phyloP scores from a whole-genome alignment of 2,888 invertebrate genomes.

The Perdita meconis region DNA sequence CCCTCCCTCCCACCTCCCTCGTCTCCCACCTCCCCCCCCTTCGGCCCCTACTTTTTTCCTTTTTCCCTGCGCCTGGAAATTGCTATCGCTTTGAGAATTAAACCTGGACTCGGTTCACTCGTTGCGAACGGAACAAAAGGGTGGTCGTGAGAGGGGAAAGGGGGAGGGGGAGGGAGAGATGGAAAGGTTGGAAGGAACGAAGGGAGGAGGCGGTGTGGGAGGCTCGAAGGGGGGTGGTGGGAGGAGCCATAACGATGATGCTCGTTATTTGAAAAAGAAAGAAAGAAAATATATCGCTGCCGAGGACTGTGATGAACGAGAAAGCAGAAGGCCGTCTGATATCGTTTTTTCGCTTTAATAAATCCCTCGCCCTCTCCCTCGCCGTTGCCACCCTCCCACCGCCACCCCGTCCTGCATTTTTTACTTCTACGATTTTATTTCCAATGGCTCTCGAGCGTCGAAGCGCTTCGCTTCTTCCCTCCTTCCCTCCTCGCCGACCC shows the following conservation, averaged over 20 bases:
- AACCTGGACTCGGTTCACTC: slow-evolving; percentile 69
- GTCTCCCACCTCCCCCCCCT: slow-evolving; percentile 1
- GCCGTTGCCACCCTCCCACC: not conserved
- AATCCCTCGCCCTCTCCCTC: slow-evolving; percentile 48
- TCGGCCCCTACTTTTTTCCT: slow-evolving; percentile 37
- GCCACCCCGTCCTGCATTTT: slow-evolving; percentile 29
- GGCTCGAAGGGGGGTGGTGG: slow-evolving; percentile 16
- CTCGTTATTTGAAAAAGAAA: slow-evolving; percentile 67
- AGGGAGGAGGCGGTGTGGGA: slow-evolving; percentile 9
- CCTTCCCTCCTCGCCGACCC: too few relatives aligned
- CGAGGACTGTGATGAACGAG: slow-evolving; percentile 58
- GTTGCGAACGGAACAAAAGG: slow-evolving; percentile 61
- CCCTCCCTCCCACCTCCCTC: slow-evolving; percentile 17
- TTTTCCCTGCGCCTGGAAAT: slow-evolving; percentile 67
- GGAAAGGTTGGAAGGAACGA: slow-evolving; percentile 43
- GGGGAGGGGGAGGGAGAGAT: slow-evolving; percentile 25
- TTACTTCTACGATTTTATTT: slow-evolving; percentile 56
- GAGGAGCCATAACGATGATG: slow-evolving; percentile 65
- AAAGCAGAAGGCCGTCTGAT: slow-evolving; percentile 60
- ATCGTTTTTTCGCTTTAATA: slow-evolving; percentile 64
- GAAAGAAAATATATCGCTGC: slow-evolving; percentile 59
- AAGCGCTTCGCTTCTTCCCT: slow-evolving; percentile 9
- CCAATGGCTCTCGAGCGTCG: slow-evolving; percentile 43
- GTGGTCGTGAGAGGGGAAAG: slow-evolving; percentile 25
- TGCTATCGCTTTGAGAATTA: slow-evolving; percentile 73